phyloP scores from a whole-genome alignment of 1,140 invertebrate species.

The Drosophila ficusphila region DNA sequence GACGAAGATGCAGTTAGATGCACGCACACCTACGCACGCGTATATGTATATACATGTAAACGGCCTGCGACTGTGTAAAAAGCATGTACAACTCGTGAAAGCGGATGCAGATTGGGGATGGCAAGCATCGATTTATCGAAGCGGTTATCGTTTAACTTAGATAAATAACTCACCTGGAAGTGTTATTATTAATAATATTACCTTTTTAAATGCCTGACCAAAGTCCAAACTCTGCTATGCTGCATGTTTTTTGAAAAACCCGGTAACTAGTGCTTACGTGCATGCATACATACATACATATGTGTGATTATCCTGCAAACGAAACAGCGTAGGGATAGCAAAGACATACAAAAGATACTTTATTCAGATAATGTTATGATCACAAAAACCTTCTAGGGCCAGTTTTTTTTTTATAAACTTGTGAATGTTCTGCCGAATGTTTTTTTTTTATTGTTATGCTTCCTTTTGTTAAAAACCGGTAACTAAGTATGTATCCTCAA shows the following conservation, averaged over 20 bases:
- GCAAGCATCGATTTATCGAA: conserved; percentile 34
- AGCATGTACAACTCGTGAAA: conserved; percentile 20
- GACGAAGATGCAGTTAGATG: conserved; percentile 26
- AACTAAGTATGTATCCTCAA: conserved; percentile 20
- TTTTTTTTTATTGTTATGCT: conserved; percentile 14
- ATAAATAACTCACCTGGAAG: not conserved
- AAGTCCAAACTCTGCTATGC: not conserved
- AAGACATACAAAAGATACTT: too few relatives aligned
- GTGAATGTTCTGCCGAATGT: not conserved
- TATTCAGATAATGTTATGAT: not conserved
- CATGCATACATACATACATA: too few relatives aligned
- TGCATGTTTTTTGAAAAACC: not conserved
- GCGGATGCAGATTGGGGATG: conserved; percentile 37
- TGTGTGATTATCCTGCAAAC: not conserved
- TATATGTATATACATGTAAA: conserved; percentile 37
- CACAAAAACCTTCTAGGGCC: not conserved
- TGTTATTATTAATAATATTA: not conserved
- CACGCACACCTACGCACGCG: conserved; percentile 43
- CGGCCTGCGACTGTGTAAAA: conserved; percentile 28
- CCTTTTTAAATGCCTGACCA: not conserved
- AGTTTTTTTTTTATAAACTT: not conserved
- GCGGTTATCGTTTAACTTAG: not conserved
- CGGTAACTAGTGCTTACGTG: too few relatives aligned
- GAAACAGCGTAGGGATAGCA: not conserved
- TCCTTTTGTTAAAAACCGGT: conserved; percentile 6